Base-by-base conservation (phyloP, 1,140 invertebrate species). In the Limonius californicus region DNA sequence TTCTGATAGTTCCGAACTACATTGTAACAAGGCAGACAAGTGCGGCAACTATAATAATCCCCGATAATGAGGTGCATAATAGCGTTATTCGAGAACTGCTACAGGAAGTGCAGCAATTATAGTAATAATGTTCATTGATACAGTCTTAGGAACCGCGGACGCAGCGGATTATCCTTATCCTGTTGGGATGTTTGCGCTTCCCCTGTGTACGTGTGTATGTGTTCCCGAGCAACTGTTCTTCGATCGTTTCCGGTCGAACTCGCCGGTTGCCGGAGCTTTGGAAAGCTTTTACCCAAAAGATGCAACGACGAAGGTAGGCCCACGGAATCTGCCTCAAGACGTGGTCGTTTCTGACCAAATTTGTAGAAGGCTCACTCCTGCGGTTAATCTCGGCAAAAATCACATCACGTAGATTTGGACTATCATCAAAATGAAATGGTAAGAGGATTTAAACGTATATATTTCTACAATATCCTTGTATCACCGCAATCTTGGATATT, bases 371-470 rank as follows among this genome's bases (percentile, higher is more conserved):
- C 35, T 39, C 35, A 39, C n/a, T n/a, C n/a, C 3, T 39, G 7
- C 35, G n/a, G 54, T 1, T 7, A 32, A 55, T 55, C 23, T 57
- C 23, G 23, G 12, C 4, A 35, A 14, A 39, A 16, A 39, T 4
- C 27, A 21, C 30, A 15, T 57, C 55, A 39, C 55, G 39, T 18
- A 32, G 55, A 39, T 39, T 57, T 57, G 12, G 55, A 23, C 30
- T 39, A 39, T 32, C 55, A 57, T 57, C 27, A 55, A 57, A 39
- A 32, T 57, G 27, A 53, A 59, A 43, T 19, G 58, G 35, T 42
- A 59, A 59, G 58, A 59, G 53, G 58, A 43, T 59, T 59, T 59
- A 59, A 50, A 59, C 43, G 45, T 43, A 59, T 53, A 39, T 39
- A 39, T 39, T 4, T 27, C 23, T 27, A 59, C 43, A 53, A 50